Conservation (phyloP, 2,888 invertebrate species). For the Litoditis marina region DNA sequence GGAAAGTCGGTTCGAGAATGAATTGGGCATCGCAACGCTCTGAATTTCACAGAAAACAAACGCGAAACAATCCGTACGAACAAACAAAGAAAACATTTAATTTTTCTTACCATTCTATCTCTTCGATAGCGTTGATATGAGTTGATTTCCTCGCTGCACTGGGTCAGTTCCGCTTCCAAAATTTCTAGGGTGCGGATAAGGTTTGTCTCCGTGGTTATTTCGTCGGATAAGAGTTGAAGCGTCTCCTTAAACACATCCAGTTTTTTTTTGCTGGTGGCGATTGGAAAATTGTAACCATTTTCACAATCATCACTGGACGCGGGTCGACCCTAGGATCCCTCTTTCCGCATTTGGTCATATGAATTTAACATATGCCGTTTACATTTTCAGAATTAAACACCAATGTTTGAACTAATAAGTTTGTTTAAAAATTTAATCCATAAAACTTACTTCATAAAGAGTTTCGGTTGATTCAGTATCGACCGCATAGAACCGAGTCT, state of each 20-base stretch:
- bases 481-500: constrained; percentile 50
- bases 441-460: constrained; percentile 34
- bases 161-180: constrained; percentile 31
- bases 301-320: too few relatives aligned
- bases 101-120: constrained; percentile 12
- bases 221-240: constrained; percentile 13
- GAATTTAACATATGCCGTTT: too few relatives aligned
- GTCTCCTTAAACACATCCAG: constrained; percentile 5
- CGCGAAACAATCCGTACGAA: not conserved
- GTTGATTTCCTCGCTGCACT: constrained; percentile 38
- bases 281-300: too few relatives aligned
- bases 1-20: too few relatives aligned
- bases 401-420: not conserved
- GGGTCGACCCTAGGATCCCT: too few relatives aligned
- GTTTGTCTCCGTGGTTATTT: constrained; percentile 34
- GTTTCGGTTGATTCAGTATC: constrained; percentile 47
- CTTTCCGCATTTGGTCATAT: too few relatives aligned
- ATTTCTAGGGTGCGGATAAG: constrained; percentile 36
- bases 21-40: too few relatives aligned
- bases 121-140: constrained; percentile 18
- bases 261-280: too few relatives aligned
- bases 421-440: too few relatives aligned
- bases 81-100: not conserved
- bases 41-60: too few relatives aligned
- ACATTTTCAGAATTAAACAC: not conserved